Evolutionary conservation across 1,140 invertebrate species (phyloP).

Genomic region (Venturia canescens): DNA sequence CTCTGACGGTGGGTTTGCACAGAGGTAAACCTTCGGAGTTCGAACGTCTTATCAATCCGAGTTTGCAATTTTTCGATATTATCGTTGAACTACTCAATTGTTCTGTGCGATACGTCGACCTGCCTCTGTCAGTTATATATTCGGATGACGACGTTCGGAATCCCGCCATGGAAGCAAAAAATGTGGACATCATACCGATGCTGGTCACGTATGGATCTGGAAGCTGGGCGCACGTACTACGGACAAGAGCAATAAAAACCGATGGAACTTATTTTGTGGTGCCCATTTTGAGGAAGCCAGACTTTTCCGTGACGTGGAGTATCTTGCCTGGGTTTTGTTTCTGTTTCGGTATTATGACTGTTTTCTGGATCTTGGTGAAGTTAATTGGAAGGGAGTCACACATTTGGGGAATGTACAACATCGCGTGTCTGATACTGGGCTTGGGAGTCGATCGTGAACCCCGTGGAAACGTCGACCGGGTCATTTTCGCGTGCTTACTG

Average conservation of each 20-base stretch:
- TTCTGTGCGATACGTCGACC: neutral
- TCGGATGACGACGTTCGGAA: too few species aligned
- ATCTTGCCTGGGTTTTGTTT: conserved; percentile 5
- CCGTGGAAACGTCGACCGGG: conserved; percentile 9
- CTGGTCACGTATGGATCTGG: neutral
- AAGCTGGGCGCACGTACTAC: neutral
- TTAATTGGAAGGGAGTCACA: conserved; percentile 7
- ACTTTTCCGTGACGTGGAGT: neutral
- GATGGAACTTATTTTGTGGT: conserved; percentile 44
- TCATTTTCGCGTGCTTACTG: conserved; percentile 14
- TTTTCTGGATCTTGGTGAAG: conserved; percentile 18
- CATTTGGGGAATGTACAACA: conserved; percentile 29
- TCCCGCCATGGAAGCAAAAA: neutral
- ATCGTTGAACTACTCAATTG: conserved; percentile 42
- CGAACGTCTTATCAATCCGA: too few species aligned
- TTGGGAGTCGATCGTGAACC: neutral
- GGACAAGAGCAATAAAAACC: conserved; percentile 2
- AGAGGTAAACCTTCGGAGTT: neutral
- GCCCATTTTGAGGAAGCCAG: neutral
- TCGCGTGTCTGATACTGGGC: conserved; percentile 33
- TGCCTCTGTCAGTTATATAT: too few species aligned
- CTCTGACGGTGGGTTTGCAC: conserved; percentile 20
- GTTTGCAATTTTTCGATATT: too few species aligned
- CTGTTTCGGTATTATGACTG: neutral
- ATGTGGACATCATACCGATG: neutral